Evolutionary conservation across 1,140 invertebrate species (phyloP), one percentile per base, ranked within the genome.

Genomic region (Zaprionus inermis): DNA sequence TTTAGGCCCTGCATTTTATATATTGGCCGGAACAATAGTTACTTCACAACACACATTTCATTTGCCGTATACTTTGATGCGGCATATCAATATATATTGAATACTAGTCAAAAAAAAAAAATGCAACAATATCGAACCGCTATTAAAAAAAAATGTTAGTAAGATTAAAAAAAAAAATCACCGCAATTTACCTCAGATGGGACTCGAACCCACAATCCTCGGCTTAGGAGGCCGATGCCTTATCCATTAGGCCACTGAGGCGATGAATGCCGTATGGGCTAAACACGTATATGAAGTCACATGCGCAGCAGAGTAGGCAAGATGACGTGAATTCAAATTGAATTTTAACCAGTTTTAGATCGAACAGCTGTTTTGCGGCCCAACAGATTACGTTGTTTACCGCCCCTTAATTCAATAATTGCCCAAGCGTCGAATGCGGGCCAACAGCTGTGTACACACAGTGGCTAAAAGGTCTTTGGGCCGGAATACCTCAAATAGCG

Each of bases 171-270:
- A 18, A 14, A 41, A n/a, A 36, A n/a, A 51, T 32, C 28, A 11
- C 28, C 32, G 0, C 24, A n/a, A 2, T 75, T 75, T 75, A 71
- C 72, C 72, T 71, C 72, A 75, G 72, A 71, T 75, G 72, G 80
- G 80, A 83, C 80, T 83, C 80, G 81, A 83, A 83, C 81, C 81
- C 83, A 82, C 81, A 83, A 83, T 83, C 81, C 83, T 84, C 81
- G 81, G 81, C 83, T 83, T 82, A 82, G 81, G 83, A 83, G 81
- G 83, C 81, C 81, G 81, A 83, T 82, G 81, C 81, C 81, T 83
- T 83, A 83, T 83, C 81, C 81, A 84, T 83, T 83, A 83, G 81
- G 81, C 81, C 81, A 83, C 81, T 75, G 72, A 75, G 68, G 72
- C 72, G 16, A 3, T 57, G 60, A 71, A 20, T 2, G n/a, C 4